Percentiles rank a stretch among this genome's conserved stretches.
Conservation (phyloP, 2,113 vertebrate species). For the Lanius collurio region DNA sequence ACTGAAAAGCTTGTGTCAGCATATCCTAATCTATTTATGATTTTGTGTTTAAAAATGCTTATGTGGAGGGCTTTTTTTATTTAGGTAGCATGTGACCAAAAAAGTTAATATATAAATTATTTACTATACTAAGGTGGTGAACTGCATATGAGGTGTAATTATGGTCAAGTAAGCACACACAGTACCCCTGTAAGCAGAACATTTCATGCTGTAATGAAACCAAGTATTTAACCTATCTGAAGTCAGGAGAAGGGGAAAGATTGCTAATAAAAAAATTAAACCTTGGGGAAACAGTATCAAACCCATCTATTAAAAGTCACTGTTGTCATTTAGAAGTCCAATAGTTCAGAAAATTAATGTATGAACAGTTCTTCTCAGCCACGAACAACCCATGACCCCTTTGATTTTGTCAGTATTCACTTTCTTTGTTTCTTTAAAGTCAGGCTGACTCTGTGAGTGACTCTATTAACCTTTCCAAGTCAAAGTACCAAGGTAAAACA, state of each 20-base stretch:
- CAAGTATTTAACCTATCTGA: background rate
- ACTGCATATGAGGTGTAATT: background rate
- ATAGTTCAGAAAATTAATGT: background rate
- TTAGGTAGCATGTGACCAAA: background rate
- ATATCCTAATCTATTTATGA: background rate
- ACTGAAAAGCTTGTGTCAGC: conserved; percentile 2
- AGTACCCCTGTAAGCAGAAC: background rate
- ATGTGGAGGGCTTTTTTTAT: background rate
- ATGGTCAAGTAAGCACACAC: background rate
- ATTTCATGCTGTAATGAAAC: background rate
- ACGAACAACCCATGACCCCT: background rate
- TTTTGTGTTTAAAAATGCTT: background rate
- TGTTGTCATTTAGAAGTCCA: background rate
- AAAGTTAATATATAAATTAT: background rate
- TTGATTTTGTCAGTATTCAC: background rate
- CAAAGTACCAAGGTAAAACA: background rate
- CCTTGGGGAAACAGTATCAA: background rate
- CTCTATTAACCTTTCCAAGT: background rate
- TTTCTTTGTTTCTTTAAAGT: background rate
- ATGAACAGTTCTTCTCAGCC: background rate
- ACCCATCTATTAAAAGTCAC: background rate
- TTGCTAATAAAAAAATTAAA: background rate
- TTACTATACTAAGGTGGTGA: background rate
- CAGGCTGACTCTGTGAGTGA: background rate
- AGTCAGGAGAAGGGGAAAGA: background rate